Base-by-base conservation (phyloP, 2,113 vertebrate genomes). In the Bucco capensis region DNA sequence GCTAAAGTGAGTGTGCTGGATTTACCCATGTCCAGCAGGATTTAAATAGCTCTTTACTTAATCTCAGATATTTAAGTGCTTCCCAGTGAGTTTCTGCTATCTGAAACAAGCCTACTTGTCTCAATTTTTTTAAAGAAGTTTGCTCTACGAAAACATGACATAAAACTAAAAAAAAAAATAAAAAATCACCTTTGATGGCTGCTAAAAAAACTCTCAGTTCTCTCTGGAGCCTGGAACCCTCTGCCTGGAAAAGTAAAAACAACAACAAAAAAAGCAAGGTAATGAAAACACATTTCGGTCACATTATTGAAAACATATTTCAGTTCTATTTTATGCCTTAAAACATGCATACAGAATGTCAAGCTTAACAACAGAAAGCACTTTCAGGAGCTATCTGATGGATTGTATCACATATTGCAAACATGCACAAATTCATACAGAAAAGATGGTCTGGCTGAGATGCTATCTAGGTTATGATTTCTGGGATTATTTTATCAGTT, bases 121-220 rank as follows among this genome's bases (percentile, higher is more conserved):
- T 84, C 40, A 69, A 23, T 35, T 65, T 77, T 62, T 15, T 0
- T n/a, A 3, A 44, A 61, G 44, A 17, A 73, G 8, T 33, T 69
- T 71, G 5, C 9, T 70, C 83, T 54, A 66, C 17, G 54, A 73
- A 86, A 82, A 65, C 17, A 71, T 21, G 33, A 71, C 2, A 2
- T 47, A 57, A 89, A 84, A 79, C 21, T 75, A 76, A 31, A 81
- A 94, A n/a, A n/a, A n/a, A n/a, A n/a, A n/a, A n/a, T n/a, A 81
- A 66, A 28, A 19, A 80, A 64, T 96, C 97, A 99, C 99, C 99
- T 99, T 99, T 99, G 74, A 99, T 99, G 67, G 99, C 98, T 83
- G 98, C 96, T 98, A 99, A 98, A 97, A 99, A 99, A 56, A 97
- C 98, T 96, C 98, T 98, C 96, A 99, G 97, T 93, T 99, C 99